A percentile compares a stretch with the other conserved stretches of the same genome.
phyloP scores from a whole-genome alignment of 2,888 invertebrate genomes.

The Lochmaea capreae region DNA sequence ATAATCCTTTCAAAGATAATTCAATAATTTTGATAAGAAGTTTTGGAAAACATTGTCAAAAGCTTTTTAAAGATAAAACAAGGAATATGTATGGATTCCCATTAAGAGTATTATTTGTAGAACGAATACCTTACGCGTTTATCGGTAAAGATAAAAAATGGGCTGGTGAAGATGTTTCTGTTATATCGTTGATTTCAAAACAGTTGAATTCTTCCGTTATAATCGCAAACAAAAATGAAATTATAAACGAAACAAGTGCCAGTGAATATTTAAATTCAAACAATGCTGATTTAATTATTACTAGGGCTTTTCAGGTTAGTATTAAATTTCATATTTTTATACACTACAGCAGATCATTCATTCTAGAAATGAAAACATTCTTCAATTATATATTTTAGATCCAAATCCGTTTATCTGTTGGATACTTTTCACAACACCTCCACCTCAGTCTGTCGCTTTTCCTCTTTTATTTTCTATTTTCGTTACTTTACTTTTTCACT shows the following conservation, averaged over 20 bases:
- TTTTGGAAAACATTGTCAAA: conserved; percentile 18
- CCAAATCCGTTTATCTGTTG: no score
- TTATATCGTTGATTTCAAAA: conserved; percentile 11
- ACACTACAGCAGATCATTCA: no score
- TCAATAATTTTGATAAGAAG: conserved; percentile 8
- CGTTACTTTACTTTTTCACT: no score
- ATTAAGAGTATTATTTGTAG: conserved; percentile 7
- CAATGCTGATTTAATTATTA: conserved; percentile 27
- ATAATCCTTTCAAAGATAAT: conserved; percentile 36
- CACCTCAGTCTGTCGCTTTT: no score
- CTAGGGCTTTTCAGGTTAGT: conserved; percentile 18
- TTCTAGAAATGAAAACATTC: no score
- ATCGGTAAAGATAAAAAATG: background rate
- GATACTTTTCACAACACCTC: no score
- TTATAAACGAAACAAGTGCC: background rate
- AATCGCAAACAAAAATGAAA: background rate
- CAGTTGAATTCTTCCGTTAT: conserved; percentile 28
- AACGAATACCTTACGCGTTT: background rate
- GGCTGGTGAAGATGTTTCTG: conserved; percentile 16
- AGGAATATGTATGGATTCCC: conserved; percentile 27
- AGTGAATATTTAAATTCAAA: conserved; percentile 16
- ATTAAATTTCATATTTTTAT: conserved; percentile 2
- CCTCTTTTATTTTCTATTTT: no score
- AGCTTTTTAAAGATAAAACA: conserved; percentile 25
- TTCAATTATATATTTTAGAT: no score